Base-by-base conservation (phyloP, 2,797 vertebrate genomes). In the Phylloscopus collybita region DNA sequence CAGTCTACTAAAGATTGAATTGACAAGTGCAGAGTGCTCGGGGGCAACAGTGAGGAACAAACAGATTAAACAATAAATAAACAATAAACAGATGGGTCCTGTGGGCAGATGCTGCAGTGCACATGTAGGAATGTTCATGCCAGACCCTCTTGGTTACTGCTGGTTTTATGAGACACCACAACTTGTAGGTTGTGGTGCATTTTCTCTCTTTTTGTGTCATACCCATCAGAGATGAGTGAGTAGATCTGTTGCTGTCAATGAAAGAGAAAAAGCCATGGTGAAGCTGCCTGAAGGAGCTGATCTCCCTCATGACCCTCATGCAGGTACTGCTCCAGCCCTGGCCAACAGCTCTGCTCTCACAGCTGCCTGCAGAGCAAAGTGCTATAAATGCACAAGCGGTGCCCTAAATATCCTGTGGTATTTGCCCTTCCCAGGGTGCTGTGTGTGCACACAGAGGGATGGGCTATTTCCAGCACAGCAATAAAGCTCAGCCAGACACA, bases 401-500 rank as follows among this genome's bases (percentile, higher is more conserved):
- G 49, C 50, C 20, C 90, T 60, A 57, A 87, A 74, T 42, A 57
- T 8, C 53, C 80, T 23, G 64, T 34, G 70, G 5, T 42, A 5
- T 79, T 64, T 85, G 84, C 76, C 89, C 53, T 83, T 85, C 70
- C 50, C 45, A 11, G 71, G 11, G 8, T 29, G 60, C 15, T 92
- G 32, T 90, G 78, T 78, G 67, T 85, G n/a, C 73, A 80, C 67
- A 70, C 74, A 56, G 74, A 78, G 79, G 70, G 65, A 45, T 18
- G 47, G 88, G 78, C 64, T 79, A 4, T 76, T 85, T 89, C 57
- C 89, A 89, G 93, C 66, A 59, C 25, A 80, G 86, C 90, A 80
- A 0, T 74, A 19, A 76, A 67, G 53, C 76, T 78, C 67, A 82
- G 71, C 40, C 67, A 9, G 1, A 25, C 78, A 17, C 27, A 20